These are phyloP conservation scores for Lepus europaeus DNA, from an alignment of 2,113 vertebrate species.

Conservation along the genomic window DNA sequence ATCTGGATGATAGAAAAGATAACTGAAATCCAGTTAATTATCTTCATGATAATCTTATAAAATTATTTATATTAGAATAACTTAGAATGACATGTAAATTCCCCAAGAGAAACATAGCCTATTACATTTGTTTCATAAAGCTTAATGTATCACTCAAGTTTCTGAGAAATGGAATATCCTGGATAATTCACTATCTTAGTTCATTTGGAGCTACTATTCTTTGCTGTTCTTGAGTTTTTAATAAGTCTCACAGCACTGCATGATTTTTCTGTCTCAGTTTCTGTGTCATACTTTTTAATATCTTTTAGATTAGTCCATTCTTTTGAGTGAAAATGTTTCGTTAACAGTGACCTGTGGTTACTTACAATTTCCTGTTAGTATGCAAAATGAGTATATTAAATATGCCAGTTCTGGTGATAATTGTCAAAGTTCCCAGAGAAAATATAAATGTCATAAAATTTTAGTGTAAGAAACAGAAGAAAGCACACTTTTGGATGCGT, in stretches of 20 bases:
- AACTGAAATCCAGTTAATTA: background rate
- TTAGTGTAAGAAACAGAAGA: background rate
- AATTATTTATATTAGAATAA: background rate
- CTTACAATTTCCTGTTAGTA: background rate
- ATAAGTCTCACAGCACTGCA: background rate
- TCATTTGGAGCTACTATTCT: background rate
- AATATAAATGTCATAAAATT: background rate
- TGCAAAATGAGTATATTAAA: background rate
- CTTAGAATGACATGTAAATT: background rate
- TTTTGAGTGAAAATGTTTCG: background rate
- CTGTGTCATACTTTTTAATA: background rate
- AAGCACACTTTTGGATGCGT: background rate
- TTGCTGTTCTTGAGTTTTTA: background rate
- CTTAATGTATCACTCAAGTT: background rate
- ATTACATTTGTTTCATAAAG: background rate
- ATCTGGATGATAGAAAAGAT: background rate
- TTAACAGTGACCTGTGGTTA: background rate
- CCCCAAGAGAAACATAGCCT: background rate
- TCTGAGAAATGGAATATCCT: background rate
- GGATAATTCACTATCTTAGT: constrained; percentile 11
- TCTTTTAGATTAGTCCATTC: background rate
- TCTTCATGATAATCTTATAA: background rate
- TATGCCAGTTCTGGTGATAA: background rate
- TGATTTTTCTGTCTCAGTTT: background rate
- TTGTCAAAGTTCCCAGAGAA: background rate